Conservation (phyloP, 2,888 invertebrate genomes). For the Busseola fusca region DNA sequence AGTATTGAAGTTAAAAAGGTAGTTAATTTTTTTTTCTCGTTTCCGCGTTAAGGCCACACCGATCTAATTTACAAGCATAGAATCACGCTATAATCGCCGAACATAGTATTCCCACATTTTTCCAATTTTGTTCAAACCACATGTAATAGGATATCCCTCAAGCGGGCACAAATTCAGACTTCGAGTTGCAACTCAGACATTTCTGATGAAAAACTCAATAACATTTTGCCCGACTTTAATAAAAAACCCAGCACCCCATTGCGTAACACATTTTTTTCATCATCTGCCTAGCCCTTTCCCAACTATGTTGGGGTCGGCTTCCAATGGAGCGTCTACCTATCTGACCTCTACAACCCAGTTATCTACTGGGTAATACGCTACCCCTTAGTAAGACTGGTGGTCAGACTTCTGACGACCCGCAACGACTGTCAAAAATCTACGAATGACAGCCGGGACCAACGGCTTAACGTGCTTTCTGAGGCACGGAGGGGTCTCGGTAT, state of each 20-base stretch:
- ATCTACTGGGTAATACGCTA: too few species aligned
- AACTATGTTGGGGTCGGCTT: too few species aligned
- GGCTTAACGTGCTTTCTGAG: too few species aligned
- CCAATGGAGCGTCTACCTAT: too few species aligned
- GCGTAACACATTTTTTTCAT: background rate
- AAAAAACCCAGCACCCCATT: background rate
- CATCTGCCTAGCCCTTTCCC: too few species aligned
- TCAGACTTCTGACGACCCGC: too few species aligned
- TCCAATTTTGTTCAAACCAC: background rate
- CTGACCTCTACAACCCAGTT: too few species aligned
- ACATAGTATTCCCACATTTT: background rate
- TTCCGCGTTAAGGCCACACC: too few species aligned
- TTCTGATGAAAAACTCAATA: background rate
- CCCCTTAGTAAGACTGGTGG: too few species aligned
- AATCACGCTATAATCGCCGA: background rate
- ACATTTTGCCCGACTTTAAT: background rate
- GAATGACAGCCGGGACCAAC: too few species aligned
- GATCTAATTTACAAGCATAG: background rate
- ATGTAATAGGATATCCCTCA: background rate
- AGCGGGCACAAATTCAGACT: background rate
- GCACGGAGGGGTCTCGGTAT: too few species aligned
- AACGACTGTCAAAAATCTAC: too few species aligned
- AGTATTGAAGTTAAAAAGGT: background rate
- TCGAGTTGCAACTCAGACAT: background rate
- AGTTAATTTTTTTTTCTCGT: background rate